Conservation (phyloP, 2,888 invertebrate species). For the Clanis bilineata region DNA sequence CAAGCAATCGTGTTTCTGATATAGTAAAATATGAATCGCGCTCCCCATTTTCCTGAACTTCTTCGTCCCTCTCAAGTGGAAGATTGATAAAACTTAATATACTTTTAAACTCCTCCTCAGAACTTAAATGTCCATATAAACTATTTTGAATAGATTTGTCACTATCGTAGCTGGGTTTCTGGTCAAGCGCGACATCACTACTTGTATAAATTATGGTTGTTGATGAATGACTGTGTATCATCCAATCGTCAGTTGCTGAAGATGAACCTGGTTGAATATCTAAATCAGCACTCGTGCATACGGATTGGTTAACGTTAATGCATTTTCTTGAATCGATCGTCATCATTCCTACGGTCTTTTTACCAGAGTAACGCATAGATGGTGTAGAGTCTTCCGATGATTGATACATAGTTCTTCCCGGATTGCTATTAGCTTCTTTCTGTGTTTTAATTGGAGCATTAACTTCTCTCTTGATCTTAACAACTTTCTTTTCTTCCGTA, state of each 20-base stretch:
- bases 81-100: background rate
- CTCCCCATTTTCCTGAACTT: background rate
- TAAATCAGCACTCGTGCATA: background rate
- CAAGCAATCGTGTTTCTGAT: background rate
- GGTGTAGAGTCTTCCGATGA: constrained; percentile 30
- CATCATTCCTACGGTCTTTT: constrained; percentile 29
- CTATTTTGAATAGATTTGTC: background rate
- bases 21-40: background rate
- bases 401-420: constrained; percentile 10
- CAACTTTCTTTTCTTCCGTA: constrained; percentile 40
- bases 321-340: constrained; percentile 11
- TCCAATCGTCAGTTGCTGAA: background rate
- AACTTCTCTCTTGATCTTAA: constrained; percentile 40
- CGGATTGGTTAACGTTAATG: background rate
- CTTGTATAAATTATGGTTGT: background rate
- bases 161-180: background rate
- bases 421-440: background rate
- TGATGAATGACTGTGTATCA: background rate
- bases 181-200: background rate
- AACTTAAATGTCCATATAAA: background rate
- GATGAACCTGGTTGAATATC: constrained; percentile 1
- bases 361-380: constrained; percentile 31
- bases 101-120: background rate
- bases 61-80: background rate
- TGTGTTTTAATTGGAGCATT: constrained; percentile 26